These are phyloP conservation scores for Brachypterus glaber DNA, from an alignment of 2,888 invertebrate genomes.

Conservation along the genomic window DNA sequence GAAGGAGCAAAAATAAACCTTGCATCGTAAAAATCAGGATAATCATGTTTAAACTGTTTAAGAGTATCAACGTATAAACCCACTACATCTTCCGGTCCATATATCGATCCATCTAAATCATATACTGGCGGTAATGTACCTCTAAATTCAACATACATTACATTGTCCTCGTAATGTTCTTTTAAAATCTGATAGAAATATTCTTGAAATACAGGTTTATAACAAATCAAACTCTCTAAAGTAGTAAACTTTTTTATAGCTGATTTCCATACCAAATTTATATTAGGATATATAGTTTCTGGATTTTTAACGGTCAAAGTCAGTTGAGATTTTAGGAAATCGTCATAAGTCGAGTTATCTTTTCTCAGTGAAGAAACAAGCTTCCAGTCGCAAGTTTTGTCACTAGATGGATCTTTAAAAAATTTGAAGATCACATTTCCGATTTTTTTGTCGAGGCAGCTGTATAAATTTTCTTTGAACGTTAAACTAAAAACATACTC, in stretches of 20 bases:
- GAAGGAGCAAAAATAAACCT: constrained; percentile 54
- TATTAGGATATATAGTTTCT: constrained; percentile 29
- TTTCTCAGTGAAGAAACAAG: constrained; percentile 20
- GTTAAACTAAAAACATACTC: constrained; percentile 56
- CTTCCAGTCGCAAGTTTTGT: constrained; percentile 29
- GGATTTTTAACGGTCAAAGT: constrained; percentile 45
- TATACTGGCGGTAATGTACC: constrained; percentile 45
- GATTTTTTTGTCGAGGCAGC: constrained; percentile 21
- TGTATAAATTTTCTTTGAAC: constrained; percentile 49
- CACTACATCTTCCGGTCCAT: constrained; percentile 41
- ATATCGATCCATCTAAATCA: constrained; percentile 46
- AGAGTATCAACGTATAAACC: constrained; percentile 42
- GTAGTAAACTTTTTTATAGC: constrained; percentile 44
- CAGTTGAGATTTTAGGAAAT: constrained; percentile 44
- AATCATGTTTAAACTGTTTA: constrained; percentile 43
- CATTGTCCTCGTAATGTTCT: constrained; percentile 53
- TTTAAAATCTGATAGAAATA: constrained; percentile 47
- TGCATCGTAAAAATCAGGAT: constrained; percentile 50
- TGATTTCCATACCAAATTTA: constrained; percentile 43
- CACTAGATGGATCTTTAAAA: constrained; percentile 15
- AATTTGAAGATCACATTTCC: constrained; percentile 27
- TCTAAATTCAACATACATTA: constrained; percentile 53
- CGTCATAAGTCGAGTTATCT: constrained; percentile 40
- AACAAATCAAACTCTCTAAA: constrained; percentile 40
- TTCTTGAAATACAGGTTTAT: constrained; percentile 47